Evolutionary conservation across 2,113 vertebrate species (phyloP).

Genomic region (Tricholaema leucomelas): DNA sequence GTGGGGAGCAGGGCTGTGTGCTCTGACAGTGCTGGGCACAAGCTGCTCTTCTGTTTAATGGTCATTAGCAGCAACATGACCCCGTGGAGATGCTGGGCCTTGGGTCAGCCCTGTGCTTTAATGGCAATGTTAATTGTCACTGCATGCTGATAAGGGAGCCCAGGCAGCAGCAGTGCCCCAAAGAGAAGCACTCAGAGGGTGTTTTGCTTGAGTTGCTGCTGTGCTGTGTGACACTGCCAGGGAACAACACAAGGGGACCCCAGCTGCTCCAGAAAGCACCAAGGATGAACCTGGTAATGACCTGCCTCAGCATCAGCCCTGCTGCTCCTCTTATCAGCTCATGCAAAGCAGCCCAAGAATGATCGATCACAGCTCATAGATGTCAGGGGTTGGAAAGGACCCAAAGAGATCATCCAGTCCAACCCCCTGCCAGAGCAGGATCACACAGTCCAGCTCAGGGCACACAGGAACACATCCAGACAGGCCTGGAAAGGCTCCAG

Average conservation of each 20-base stretch:
- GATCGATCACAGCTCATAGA: too few relatives aligned
- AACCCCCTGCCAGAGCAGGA: too few relatives aligned
- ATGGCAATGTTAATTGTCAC: not conserved
- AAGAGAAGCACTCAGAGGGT: not conserved
- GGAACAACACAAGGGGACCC: not conserved
- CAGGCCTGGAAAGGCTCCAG: too few relatives aligned
- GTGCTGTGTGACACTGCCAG: rapidly evolving
- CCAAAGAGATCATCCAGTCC: too few relatives aligned
- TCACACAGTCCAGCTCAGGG: too few relatives aligned
- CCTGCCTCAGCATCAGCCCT: not conserved
- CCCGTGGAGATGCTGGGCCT: not conserved
- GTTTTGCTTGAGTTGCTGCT: not conserved
- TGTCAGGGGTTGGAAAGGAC: too few relatives aligned
- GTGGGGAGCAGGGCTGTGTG: not conserved
- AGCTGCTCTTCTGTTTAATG: not conserved
- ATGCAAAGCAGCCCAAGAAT: not conserved
- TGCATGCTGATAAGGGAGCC: not conserved
- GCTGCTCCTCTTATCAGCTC: not conserved
- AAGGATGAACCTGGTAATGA: not conserved
- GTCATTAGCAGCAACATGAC: not conserved
- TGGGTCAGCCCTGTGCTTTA: not conserved
- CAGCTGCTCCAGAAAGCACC: not conserved
- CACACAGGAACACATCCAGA: too few relatives aligned
- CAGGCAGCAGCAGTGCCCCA: not conserved
- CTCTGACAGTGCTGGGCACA: rapidly evolving